Evolutionary conservation across 2,113 vertebrate genomes (phyloP).

Genomic region (Petromus typicus): DNA sequence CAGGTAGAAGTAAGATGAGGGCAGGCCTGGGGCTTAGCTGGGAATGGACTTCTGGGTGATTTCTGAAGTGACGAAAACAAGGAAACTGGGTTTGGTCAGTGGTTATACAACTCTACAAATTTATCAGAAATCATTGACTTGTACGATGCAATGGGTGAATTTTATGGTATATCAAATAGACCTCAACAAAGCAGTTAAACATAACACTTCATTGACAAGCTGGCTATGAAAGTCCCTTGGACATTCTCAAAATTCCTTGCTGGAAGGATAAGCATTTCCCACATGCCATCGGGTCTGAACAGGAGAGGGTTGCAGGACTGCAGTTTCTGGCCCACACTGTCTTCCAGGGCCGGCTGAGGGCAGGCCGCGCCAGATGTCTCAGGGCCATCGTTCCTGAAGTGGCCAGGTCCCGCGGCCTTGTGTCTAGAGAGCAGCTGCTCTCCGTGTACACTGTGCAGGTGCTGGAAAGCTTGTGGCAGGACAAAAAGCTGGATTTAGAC

Average conservation of each 20-base stretch:
- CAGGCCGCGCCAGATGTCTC: neutral
- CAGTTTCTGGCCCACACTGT: neutral
- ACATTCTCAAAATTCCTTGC: neutral
- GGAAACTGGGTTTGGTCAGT: neutral
- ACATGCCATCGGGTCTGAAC: neutral
- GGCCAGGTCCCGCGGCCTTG: neutral
- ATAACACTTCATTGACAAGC: neutral
- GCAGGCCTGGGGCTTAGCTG: neutral
- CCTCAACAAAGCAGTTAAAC: conserved; percentile 2
- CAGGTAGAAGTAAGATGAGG: neutral
- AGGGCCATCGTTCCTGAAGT: no score
- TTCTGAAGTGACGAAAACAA: neutral
- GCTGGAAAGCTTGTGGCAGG: neutral
- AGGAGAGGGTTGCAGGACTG: neutral
- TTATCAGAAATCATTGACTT: neutral
- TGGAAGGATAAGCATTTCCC: conserved; percentile 1
- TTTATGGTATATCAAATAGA: neutral
- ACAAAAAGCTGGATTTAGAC: no score
- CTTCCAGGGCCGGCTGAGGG: neutral
- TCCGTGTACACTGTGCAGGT: neutral
- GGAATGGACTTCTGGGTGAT: neutral
- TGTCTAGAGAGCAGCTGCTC: neutral
- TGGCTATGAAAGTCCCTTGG: neutral
- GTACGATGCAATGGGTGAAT: neutral
- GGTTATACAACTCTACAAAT: neutral